Evolutionary conservation across 2,888 invertebrate genomes (phyloP).

Genomic region (Trichacis sp.): DNA sequence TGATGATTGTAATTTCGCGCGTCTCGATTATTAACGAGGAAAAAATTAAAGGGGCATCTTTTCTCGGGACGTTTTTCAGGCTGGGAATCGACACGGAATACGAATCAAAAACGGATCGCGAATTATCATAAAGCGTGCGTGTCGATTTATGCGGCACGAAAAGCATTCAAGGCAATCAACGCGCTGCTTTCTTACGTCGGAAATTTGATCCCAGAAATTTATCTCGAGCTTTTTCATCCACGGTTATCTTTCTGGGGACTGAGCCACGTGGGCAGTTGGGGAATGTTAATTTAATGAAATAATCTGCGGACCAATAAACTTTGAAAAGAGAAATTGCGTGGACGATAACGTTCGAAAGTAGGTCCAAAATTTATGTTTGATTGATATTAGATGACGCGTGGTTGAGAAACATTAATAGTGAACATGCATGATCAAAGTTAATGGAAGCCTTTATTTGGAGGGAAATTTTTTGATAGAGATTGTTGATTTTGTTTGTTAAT

Average conservation of each 20-base stretch:
- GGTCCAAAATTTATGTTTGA: too few species aligned
- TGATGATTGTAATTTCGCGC: conserved; percentile 1
- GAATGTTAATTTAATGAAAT: background rate
- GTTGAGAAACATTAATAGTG: too few species aligned
- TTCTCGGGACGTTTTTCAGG: background rate
- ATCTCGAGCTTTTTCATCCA: background rate
- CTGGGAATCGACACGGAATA: background rate
- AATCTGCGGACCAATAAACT: background rate
- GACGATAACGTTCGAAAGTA: too few species aligned
- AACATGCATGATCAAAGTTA: too few species aligned
- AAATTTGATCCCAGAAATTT: conserved; percentile 3
- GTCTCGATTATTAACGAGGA: background rate
- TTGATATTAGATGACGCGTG: too few species aligned
- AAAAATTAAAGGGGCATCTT: background rate
- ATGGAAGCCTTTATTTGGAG: too few species aligned
- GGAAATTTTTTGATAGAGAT: too few species aligned
- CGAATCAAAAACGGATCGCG: background rate
- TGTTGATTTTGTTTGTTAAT: too few species aligned
- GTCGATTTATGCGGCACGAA: conserved; percentile 7
- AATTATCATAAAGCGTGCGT: background rate
- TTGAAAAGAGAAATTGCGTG: too few species aligned
- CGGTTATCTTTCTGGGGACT: background rate
- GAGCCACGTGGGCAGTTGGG: background rate
- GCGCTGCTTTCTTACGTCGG: background rate
- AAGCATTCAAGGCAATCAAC: conserved; percentile 9